Evolutionary conservation across 2,797 vertebrate genomes (phyloP).

Genomic region (Ptychobarbus kaznakovi): DNA sequence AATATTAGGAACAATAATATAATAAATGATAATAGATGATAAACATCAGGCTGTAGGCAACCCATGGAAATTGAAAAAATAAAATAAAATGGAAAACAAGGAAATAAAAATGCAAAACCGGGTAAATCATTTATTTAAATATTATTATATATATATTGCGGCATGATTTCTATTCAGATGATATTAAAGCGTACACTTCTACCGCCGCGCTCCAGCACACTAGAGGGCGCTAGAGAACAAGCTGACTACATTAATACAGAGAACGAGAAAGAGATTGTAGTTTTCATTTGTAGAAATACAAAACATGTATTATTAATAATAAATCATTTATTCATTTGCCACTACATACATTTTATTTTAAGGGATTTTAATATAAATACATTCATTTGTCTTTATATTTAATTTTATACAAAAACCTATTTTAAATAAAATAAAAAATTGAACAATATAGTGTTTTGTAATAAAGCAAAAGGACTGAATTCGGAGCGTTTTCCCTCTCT

Average conservation of each 20-base stretch:
- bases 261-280: not conserved
- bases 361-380: not conserved
- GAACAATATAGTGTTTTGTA: not conserved
- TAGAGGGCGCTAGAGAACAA: not conserved
- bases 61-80: no score
- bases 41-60: not conserved
- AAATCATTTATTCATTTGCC: no score
- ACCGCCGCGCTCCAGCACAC: not conserved
- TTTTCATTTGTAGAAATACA: not conserved
- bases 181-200: not conserved
- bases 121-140: not conserved
- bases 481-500: not conserved
- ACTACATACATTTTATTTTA: not conserved
- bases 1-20: not conserved
- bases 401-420: not conserved
- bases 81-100: not conserved
- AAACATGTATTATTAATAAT: not conserved
- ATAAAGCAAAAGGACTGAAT: not conserved
- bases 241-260: not conserved
- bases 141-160: not conserved
- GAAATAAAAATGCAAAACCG: not conserved
- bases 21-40: no score
- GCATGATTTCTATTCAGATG: not conserved
- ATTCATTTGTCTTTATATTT: not conserved
- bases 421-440: no score